These are phyloP conservation scores for Bungarus multicinctus DNA, from an alignment of 2,113 vertebrate genomes.

Conservation along the genomic window DNA sequence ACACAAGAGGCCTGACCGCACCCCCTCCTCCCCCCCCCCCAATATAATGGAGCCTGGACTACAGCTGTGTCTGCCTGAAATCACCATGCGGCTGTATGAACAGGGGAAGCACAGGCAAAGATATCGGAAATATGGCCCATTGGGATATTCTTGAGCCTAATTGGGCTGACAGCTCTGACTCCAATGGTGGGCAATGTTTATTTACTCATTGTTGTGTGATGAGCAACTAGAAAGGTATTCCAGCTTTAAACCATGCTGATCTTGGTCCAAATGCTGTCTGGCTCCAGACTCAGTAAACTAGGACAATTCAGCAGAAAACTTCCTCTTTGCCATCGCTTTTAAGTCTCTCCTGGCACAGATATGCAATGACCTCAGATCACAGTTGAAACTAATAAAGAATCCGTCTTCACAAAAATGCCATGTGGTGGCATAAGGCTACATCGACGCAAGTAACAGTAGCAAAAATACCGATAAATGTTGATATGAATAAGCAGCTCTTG, in stretches of 20 bases:
- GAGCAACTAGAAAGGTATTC: slow-evolving; percentile 85
- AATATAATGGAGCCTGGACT: slow-evolving; percentile 59
- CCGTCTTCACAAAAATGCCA: slow-evolving; percentile 76
- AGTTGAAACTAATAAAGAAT: slow-evolving; percentile 64
- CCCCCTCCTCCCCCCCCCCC: slow-evolving; percentile 56
- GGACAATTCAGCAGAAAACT: slow-evolving; percentile 84
- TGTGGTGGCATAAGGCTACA: slow-evolving; percentile 63
- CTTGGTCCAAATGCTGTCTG: slow-evolving; percentile 79
- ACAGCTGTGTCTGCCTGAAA: slow-evolving; percentile 66
- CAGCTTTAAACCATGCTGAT: slow-evolving; percentile 70
- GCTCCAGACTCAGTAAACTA: slow-evolving; percentile 74
- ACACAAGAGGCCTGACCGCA: slow-evolving; percentile 73
- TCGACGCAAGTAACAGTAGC: slow-evolving; percentile 62
- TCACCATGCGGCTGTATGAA: slow-evolving; percentile 66
- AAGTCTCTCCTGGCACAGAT: slow-evolving; percentile 68
- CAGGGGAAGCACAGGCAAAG: slow-evolving; percentile 69
- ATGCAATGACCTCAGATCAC: slow-evolving; percentile 72
- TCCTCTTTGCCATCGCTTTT: slow-evolving; percentile 80
- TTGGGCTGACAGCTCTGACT: slow-evolving; percentile 85
- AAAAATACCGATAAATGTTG: slow-evolving; percentile 71
- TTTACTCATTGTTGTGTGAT: slow-evolving; percentile 84
- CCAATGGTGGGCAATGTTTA: slow-evolving; percentile 75
- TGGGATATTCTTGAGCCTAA: slow-evolving; percentile 72
- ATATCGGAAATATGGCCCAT: slow-evolving; percentile 54
- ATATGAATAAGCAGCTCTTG: slow-evolving; percentile 52